These are phyloP conservation scores for Eudyptes chrysolophus DNA, from an alignment of 2,113 vertebrate species.

Conservation along the genomic window DNA sequence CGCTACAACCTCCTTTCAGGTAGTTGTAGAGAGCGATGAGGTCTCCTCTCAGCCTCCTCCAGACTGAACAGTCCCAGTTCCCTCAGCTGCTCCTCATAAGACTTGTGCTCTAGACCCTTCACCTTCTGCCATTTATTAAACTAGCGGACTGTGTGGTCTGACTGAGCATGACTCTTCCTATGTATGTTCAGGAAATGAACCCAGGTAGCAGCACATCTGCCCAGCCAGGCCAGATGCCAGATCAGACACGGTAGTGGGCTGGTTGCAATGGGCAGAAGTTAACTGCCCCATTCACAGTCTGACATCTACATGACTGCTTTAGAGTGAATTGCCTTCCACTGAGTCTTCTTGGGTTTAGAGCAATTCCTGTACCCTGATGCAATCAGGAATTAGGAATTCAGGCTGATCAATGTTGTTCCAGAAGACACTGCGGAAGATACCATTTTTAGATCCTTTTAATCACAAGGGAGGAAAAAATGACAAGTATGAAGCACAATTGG, in stretches of 20 bases:
- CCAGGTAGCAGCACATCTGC: not conserved
- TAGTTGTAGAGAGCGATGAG: rapidly evolving
- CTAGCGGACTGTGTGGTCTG: not conserved
- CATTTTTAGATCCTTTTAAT: not conserved
- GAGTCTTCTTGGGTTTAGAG: not conserved
- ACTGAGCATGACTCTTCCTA: rapidly evolving
- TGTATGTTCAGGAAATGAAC: not conserved
- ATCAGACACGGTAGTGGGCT: not conserved
- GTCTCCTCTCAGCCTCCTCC: not conserved
- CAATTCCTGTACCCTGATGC: not conserved
- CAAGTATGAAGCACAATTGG: not conserved
- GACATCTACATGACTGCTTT: not conserved
- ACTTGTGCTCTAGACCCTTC: not conserved
- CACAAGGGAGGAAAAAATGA: not conserved
- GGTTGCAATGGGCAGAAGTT: not conserved
- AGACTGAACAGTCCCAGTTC: rapidly evolving
- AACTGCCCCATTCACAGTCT: not conserved
- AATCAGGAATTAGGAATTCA: not conserved
- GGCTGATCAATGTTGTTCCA: not conserved
- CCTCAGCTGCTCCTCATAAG: not conserved
- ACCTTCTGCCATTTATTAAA: not conserved
- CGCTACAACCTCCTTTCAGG: rapidly evolving
- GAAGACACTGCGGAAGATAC: not conserved
- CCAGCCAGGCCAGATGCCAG: not conserved
- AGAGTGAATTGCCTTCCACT: not conserved